These are phyloP conservation scores for Montipora sp. DNA, from an alignment of 64 coral and sea anemone species.

Conservation along the genomic window DNA sequence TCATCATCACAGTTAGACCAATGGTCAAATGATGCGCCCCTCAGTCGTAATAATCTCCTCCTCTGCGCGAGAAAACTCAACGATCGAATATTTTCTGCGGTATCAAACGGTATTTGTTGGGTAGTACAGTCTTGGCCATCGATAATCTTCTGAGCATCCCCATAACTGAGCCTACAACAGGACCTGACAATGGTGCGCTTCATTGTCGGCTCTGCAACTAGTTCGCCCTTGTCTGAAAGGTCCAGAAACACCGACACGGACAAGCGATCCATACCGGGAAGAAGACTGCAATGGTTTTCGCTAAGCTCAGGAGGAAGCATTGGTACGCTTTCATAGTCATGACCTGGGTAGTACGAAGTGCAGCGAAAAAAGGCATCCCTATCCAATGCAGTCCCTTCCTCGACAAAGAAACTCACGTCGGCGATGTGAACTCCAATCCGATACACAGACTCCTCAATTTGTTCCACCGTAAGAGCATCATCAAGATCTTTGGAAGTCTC, in stretches of 20 bases:
- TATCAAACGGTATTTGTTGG: not conserved
- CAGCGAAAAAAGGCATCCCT: constrained; percentile 68
- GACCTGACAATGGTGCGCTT: constrained; percentile 61
- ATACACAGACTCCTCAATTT: not conserved
- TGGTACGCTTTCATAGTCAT: constrained; percentile 51
- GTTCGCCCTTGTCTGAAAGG: constrained; percentile 33
- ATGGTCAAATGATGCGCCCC: constrained; percentile 59
- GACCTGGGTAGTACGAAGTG: constrained; percentile 72
- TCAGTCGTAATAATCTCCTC: constrained; percentile 35
- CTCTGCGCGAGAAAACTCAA: constrained; percentile 13
- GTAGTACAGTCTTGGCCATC: not conserved
- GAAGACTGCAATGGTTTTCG: constrained; percentile 80
- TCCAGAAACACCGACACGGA: constrained; percentile 66
- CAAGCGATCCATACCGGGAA: constrained; percentile 66
- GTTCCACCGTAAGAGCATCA: constrained; percentile 80
- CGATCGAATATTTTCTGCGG: not conserved
- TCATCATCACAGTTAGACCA: constrained; percentile 31
- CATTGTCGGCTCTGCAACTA: constrained; percentile 48
- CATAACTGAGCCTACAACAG: constrained; percentile 44
- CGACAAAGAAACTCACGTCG: constrained; percentile 76
- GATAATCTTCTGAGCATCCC: constrained; percentile 71
- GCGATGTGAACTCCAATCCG: constrained; percentile 85
- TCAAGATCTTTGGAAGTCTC: constrained; percentile 80
- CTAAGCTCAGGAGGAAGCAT: constrained; percentile 79
- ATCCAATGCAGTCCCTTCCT: constrained; percentile 67